Conservation (phyloP, 2,888 invertebrate species). For the Lasioglossum malachurum region DNA sequence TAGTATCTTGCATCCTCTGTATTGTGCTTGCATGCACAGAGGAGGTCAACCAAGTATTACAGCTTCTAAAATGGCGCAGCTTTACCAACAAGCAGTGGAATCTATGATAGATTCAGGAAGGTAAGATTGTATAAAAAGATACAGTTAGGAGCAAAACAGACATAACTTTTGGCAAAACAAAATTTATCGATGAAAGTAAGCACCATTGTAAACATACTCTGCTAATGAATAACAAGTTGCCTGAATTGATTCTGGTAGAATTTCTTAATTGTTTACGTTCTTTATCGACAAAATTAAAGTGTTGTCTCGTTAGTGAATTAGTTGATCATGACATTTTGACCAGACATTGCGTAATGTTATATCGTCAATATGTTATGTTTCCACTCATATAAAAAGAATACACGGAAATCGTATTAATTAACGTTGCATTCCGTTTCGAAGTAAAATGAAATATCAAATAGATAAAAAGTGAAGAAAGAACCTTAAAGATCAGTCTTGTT, state of each 20-base stretch:
- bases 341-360: not conserved
- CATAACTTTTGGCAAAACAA: not conserved
- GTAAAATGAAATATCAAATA: not conserved
- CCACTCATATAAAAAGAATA: not conserved
- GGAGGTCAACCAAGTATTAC: constrained; percentile 87
- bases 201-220: not conserved
- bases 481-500: not conserved
- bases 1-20: constrained; percentile 89
- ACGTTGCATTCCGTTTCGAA: not conserved
- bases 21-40: constrained; percentile 91
- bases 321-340: not conserved
- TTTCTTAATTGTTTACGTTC: not conserved
- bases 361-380: not conserved
- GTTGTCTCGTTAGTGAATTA: not conserved
- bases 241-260: not conserved
- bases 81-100: constrained; percentile 89
- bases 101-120: constrained; percentile 86
- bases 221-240: not conserved
- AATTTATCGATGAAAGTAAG: not conserved
- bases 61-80: constrained; percentile 87
- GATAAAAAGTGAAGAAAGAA: not conserved
- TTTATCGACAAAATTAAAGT: not conserved
- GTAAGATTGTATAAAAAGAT: constrained; percentile 71
- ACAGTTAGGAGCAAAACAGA: not conserved
- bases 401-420: not conserved